Conservation (phyloP, 2,888 invertebrate genomes). For the Ceramica pisi region DNA sequence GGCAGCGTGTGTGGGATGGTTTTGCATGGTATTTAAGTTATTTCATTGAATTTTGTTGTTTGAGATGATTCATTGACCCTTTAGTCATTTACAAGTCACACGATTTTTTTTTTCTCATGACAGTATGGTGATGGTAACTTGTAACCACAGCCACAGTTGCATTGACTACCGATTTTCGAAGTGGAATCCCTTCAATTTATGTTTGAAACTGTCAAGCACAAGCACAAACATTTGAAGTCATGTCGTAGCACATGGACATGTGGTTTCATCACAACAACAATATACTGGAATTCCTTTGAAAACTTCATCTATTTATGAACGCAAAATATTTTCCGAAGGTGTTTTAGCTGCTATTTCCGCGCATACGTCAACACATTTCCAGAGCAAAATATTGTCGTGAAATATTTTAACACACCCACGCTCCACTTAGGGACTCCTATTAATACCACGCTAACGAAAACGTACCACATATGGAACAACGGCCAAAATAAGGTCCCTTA, state of each 20-base stretch:
- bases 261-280: not conserved
- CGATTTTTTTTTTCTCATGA: too few relatives aligned
- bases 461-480: conserved; percentile 9
- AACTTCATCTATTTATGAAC: conserved; percentile 1
- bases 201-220: too few relatives aligned
- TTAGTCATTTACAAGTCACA: too few relatives aligned
- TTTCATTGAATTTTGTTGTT: conserved; percentile 10
- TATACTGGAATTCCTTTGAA: not conserved
- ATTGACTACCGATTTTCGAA: too few relatives aligned
- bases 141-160: too few relatives aligned
- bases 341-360: not conserved
- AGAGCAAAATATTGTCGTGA: conserved; percentile 18
- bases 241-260: too few relatives aligned
- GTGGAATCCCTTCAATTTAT: too few relatives aligned
- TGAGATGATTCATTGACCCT: not conserved
- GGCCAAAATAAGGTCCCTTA: conserved; percentile 22
- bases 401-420: conserved; percentile 29
- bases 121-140: too few relatives aligned
- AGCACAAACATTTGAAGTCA: too few relatives aligned
- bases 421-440: conserved; percentile 5
- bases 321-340: conserved; percentile 10
- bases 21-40: conserved; percentile 23
- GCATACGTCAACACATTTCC: conserved; percentile 15
- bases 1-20: conserved; percentile 28
- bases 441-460: not conserved